A percentile compares a stretch with the other conserved stretches of the same genome.
Conservation (phyloP, 2,888 invertebrate species). For the Eutolmus rufibarbis region DNA sequence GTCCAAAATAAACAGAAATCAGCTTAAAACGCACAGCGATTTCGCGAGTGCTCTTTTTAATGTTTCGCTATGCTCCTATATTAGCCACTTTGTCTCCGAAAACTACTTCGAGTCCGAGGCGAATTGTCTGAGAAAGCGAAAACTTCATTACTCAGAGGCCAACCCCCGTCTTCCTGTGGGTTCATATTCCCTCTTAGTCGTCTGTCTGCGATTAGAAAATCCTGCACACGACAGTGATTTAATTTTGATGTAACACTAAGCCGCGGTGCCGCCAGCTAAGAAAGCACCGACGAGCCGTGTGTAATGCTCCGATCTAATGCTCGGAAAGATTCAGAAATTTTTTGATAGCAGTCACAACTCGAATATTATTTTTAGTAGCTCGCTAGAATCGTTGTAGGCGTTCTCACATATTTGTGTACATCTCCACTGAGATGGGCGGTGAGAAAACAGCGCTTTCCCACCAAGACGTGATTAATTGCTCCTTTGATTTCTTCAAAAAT, state of each 20-base stretch:
- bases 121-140: not conserved
- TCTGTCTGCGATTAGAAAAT: not conserved
- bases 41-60: not conserved
- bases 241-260: conserved; percentile 11
- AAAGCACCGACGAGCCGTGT: conserved; percentile 25
- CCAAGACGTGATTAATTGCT: not conserved
- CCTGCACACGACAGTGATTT: not conserved
- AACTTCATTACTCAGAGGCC: conserved; percentile 8
- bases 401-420: not conserved
- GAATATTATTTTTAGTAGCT: conserved; percentile 13
- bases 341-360: not conserved
- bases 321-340: not conserved
- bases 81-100: not conserved
- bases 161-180: not conserved
- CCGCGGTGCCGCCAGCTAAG: not conserved
- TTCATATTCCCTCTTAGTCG: not conserved
- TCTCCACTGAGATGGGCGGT: not conserved
- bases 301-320: conserved; percentile 14
- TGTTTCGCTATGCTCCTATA: too few relatives aligned
- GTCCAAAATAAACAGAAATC: not conserved
- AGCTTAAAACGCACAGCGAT: not conserved
- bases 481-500: not conserved
- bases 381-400: not conserved
- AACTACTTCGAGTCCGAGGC: not conserved
- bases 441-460: not conserved